Evolutionary conservation across 2,888 invertebrate species (phyloP).

Genomic region (Phyllotreta striolata): DNA sequence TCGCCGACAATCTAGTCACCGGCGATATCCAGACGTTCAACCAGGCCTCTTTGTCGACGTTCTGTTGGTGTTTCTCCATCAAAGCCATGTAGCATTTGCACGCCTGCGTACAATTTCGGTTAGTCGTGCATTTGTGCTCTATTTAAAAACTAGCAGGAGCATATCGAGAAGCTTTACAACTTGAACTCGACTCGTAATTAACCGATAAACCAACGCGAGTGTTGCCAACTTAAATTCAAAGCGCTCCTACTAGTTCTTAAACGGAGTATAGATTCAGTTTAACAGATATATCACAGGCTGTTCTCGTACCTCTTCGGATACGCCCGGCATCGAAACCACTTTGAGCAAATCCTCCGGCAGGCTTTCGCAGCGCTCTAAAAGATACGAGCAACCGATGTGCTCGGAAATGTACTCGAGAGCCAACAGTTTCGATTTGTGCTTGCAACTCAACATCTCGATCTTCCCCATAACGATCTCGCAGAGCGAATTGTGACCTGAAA

Average conservation of each 20-base stretch:
- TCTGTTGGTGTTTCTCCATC: slow-evolving; percentile 62
- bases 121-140: background rate
- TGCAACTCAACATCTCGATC: slow-evolving; percentile 39
- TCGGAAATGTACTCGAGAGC: slow-evolving; percentile 45
- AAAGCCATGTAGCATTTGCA: slow-evolving; percentile 66
- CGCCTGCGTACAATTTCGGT: slow-evolving; percentile 54
- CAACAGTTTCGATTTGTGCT: slow-evolving; percentile 42
- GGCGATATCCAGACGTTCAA: slow-evolving; percentile 61
- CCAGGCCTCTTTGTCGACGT: slow-evolving; percentile 60
- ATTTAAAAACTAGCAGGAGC: no score
- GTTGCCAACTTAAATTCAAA: no score
- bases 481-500: slow-evolving; percentile 41
- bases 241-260: no score
- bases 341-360: slow-evolving; percentile 41
- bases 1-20: slow-evolving; percentile 43
- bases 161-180: no score
- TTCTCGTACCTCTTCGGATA: slow-evolving; percentile 41
- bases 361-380: slow-evolving; percentile 42
- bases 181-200: no score
- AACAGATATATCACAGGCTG: no score
- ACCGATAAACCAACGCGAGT: no score
- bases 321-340: slow-evolving; percentile 36
- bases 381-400: slow-evolving; percentile 40
- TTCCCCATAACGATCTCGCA: slow-evolving; percentile 43
- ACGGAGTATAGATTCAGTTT: no score